These are phyloP conservation scores for Perca schrenkii DNA, from an alignment of 2,113 vertebrate genomes.

Conservation along the genomic window DNA sequence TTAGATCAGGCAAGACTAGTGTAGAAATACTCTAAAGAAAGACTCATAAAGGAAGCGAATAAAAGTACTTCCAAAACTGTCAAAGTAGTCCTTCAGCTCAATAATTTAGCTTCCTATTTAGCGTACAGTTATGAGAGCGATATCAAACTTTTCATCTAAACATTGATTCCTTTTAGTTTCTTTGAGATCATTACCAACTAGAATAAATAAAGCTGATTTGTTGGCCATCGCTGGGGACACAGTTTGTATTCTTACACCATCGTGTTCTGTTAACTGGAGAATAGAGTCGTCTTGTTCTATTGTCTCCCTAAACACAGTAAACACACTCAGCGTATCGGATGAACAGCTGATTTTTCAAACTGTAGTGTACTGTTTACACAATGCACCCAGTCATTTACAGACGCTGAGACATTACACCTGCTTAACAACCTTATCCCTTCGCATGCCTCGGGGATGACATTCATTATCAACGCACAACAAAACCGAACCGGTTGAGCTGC, in stretches of 20 bases:
- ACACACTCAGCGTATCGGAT: slow-evolving; percentile 40
- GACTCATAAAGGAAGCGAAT: too few relatives aligned
- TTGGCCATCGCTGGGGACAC: neutral
- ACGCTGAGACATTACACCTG: slow-evolving; percentile 55
- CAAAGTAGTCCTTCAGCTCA: too few relatives aligned
- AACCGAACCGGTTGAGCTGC: slow-evolving; percentile 73
- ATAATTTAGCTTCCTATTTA: neutral
- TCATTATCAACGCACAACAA: slow-evolving; percentile 35
- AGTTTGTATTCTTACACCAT: neutral
- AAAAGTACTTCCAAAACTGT: too few relatives aligned
- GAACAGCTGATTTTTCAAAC: slow-evolving; percentile 33
- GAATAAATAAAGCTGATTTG: neutral
- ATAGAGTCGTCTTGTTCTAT: neutral
- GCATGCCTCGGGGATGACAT: slow-evolving; percentile 59
- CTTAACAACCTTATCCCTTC: slow-evolving; percentile 40
- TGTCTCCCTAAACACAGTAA: slow-evolving; percentile 29
- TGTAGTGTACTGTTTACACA: slow-evolving; percentile 30
- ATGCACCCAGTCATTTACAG: slow-evolving; percentile 21
- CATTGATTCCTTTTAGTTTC: neutral
- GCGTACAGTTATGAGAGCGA: neutral
- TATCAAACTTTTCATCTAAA: neutral
- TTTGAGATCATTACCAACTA: neutral
- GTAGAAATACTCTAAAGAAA: too few relatives aligned
- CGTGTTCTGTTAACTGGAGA: neutral
- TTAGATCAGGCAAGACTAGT: too few relatives aligned